Conservation (phyloP, 1,140 invertebrate species). For the Drosophila repleta region DNA sequence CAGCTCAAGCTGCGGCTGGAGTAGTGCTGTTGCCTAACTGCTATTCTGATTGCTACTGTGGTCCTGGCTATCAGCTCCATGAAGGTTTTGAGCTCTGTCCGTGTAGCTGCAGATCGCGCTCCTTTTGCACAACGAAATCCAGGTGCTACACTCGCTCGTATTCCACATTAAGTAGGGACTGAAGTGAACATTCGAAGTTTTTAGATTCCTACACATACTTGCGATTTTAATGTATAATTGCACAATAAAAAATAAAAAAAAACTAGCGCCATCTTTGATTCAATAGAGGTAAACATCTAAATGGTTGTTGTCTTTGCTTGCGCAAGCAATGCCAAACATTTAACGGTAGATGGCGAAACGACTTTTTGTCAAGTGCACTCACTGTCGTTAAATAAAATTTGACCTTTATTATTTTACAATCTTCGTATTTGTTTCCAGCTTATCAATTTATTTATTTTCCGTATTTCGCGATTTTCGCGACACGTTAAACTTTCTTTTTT, state of each 20-base stretch:
- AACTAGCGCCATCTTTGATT: background rate
- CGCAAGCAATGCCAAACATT: background rate
- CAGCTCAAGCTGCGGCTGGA: too few species aligned
- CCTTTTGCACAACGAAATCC: slow-evolving; percentile 19
- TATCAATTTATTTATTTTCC: too few species aligned
- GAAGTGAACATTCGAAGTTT: background rate
- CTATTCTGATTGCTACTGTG: background rate
- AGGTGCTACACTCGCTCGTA: background rate
- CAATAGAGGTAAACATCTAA: background rate
- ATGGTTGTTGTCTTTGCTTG: background rate
- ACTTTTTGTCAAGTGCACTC: too few species aligned
- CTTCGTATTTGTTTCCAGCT: too few species aligned
- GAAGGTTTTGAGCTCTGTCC: slow-evolving; percentile 3
- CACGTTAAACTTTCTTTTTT: too few species aligned
- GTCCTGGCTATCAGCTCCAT: background rate
- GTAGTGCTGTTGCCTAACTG: too few species aligned
- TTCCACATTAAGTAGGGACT: background rate
- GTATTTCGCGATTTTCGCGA: too few species aligned
- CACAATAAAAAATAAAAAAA: too few species aligned
- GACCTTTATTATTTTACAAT: too few species aligned
- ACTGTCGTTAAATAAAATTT: too few species aligned
- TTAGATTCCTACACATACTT: background rate
- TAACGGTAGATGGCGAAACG: background rate
- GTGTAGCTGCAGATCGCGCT: background rate
- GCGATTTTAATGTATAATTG: too few species aligned